A percentile compares a stretch with the other conserved stretches of the same genome.
These are phyloP conservation scores for Sussaba pulchella DNA, from an alignment of 2,888 invertebrate species.

Conservation along the genomic window DNA sequence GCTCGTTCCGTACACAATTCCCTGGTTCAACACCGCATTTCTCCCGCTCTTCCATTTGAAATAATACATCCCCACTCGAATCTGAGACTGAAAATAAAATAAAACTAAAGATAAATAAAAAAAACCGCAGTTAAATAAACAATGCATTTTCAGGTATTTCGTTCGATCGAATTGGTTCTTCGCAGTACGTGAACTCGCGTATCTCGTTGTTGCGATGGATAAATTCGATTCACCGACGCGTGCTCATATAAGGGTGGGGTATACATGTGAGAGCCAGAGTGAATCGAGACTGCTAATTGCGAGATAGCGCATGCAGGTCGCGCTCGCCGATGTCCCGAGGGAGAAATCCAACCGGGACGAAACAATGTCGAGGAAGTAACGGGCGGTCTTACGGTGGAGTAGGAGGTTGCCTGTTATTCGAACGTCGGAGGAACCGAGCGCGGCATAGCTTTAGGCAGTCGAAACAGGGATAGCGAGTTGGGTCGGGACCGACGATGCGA, in stretches of 20 bases:
- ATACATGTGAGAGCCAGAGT: conserved; percentile 41
- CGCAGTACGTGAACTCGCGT: neutral
- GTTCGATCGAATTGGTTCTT: conserved; percentile 2
- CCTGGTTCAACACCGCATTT: neutral
- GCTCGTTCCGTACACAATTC: conserved; percentile 20
- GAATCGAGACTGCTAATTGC: conserved; percentile 66
- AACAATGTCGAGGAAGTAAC: conserved; percentile 64
- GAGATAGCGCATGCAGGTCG: conserved; percentile 60
- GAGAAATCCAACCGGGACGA: conserved; percentile 57
- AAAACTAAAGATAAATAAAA: neutral
- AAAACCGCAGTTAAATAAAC: neutral
- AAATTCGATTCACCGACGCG: conserved; percentile 26
- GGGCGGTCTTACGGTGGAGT: conserved; percentile 44
- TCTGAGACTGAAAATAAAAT: neutral
- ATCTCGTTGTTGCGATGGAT: conserved; percentile 5
- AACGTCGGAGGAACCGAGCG: conserved; percentile 30
- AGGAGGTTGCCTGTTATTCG: conserved; percentile 35
- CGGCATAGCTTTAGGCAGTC: conserved; percentile 18
- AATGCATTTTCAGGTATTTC: conserved; percentile 1
- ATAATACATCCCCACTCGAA: neutral
- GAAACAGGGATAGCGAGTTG: conserved; percentile 35
- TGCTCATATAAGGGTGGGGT: neutral
- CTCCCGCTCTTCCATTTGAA: neutral
- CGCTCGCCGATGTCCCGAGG: conserved; percentile 52
- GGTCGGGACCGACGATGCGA: conserved; percentile 28